Evolutionary conservation across 1,140 invertebrate genomes (phyloP), one percentile per base, ranked within the genome.

Genomic region (Sipha flava): DNA sequence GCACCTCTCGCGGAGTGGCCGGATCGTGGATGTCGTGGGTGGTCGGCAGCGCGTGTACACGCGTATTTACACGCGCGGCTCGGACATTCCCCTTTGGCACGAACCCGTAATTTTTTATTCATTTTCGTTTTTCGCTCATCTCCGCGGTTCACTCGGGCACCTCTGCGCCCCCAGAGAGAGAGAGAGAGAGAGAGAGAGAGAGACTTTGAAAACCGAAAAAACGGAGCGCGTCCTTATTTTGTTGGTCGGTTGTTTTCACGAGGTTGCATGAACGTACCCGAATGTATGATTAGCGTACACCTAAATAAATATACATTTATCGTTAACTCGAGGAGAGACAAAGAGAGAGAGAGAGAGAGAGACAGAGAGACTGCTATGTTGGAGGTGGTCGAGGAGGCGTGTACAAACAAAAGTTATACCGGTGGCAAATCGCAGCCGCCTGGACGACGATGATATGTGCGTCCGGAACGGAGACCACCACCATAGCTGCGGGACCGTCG

Each of bases 51-150:
- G 16, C 21, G 18, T 62, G 23, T 31, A 37, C 14, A 29, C 29
- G 26, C 26, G 26, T 26, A 57, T 57, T 26, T 54, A 26, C 16
- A 23, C 34, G 5, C 34, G 23, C 31, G 59, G 64, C 3, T 54
- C 72, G 72, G 72, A 26, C 72, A 29, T 75, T 75, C 49, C 72
- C 72, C 72, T 75, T 75, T 75, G 72, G 72, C 49, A 75, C 72
- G 72, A 75, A 75, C 72, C 72, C 54, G 49, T 75, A 75, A 75
- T 75, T 75, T 75, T 47, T 72, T 26, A 9, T 49, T 59, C 29
- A 59, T 59, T 31, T 18, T 59, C 12, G 3, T 66, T 66, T 66
- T 66, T 43, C 37, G 64, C 64, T 66, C 64, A n/a, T 40, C 10
- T 66, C 18, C 64, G n/a, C 40, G 21, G 31, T 14, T 1, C 12